A percentile compares a stretch with the other conserved stretches of the same genome.
Conservation (phyloP, 2,797 vertebrate species). For the Clarias laeviceps region DNA sequence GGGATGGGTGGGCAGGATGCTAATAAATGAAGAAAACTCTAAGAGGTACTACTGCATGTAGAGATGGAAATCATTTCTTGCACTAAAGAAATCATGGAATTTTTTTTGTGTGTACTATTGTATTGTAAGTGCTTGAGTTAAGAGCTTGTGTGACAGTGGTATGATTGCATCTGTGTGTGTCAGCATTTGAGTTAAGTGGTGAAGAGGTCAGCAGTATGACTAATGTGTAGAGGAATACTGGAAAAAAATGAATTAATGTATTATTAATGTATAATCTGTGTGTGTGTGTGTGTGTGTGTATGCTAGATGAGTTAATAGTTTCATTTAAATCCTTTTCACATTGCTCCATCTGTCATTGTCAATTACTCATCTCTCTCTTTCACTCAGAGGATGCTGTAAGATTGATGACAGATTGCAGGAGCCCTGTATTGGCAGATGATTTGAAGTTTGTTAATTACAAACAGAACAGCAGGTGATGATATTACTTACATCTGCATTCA, state of each 20-base stretch:
- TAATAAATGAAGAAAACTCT: neutral
- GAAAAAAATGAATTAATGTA: neutral
- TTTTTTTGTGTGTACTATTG: neutral
- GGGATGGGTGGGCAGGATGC: neutral
- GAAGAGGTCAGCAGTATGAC: neutral
- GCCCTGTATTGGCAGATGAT: constrained; percentile 8
- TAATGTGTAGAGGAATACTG: neutral
- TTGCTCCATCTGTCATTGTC: constrained; percentile 30
- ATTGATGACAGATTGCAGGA: constrained; percentile 23
- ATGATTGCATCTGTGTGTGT: constrained; percentile 8
- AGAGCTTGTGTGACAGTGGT: neutral
- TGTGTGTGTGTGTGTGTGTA: constrained; percentile 5
- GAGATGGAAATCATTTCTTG: neutral
- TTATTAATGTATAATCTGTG: no score
- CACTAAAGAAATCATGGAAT: no score
- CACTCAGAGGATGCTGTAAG: neutral
- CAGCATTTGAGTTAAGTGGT: neutral
- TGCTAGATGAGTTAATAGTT: constrained; percentile 16
- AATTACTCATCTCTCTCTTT: constrained; percentile 6
- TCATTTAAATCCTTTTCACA: constrained; percentile 13
- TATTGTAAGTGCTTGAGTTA: constrained; percentile 1
- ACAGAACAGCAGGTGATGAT: constrained; percentile 17
- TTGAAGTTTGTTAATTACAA: constrained; percentile 8
- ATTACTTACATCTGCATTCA: constrained; percentile 15
- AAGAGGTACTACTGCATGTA: neutral